Base-by-base conservation (phyloP, 2,888 invertebrate species). In the Eupithecia centaureata region DNA sequence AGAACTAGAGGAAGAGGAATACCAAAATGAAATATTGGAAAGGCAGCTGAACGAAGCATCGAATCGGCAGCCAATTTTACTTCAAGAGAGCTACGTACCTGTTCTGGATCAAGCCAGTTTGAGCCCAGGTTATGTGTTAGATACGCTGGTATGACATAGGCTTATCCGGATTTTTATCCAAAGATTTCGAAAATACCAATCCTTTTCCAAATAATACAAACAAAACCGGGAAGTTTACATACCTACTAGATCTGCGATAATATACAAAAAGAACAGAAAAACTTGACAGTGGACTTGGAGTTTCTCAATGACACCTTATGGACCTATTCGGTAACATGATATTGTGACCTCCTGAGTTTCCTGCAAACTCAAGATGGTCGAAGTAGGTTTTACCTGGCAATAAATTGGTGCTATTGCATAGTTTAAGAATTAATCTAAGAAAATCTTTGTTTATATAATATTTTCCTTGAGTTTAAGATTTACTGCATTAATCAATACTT, bases 1-100 rank as follows among this genome's bases (percentile, higher is more conserved):
- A 69, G 94, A 95, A 69, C 82, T 95, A 66, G 92, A 94, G 71
- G 91, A 93, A 72, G 93, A 93, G 67, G 93, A 94, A 73, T 73
- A 89, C 67, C 89, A 94, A 86, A 89, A 94, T 80, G 75, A 94
- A 72, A 84, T 89, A 81, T 71, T 94, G 78, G 89, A 95, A 83
- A 86, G 85, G 65, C 91, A 92, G 67, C 71, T 92, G 33, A 91
- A 92, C 67, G 93, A 91, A 75, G 84, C 91, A 1, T 91, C 92
- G 0, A 91, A 89, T 82, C 79, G 93, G 70, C 92, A 92, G 67
- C 93, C 93, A 0, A 91, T 93, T 42, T 78, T 91, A 28, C 78
- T 93, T 30, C 90, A 91, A 85, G 93, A 93, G 32, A 92, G 86
- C 63, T 93, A 93, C 64, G 89, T 92, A 79, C 91, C 92, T 79